Conservation (phyloP, 2,113 vertebrate species). For the Tachuris rubrigastra region DNA sequence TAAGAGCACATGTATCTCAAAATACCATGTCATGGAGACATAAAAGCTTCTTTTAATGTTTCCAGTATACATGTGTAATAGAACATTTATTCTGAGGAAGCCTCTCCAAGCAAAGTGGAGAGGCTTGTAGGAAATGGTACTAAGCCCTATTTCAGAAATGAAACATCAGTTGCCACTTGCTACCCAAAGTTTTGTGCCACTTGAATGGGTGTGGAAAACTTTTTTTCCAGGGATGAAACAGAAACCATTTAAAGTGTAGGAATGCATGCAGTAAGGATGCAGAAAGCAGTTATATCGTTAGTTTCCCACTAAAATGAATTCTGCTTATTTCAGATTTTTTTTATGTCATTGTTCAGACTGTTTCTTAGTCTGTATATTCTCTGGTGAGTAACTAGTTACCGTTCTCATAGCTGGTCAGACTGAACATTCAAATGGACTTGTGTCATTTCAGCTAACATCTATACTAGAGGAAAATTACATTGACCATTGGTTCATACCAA, state of each 20-base stretch:
- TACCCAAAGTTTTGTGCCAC: not conserved
- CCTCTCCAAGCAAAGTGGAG: not conserved
- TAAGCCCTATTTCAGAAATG: not conserved
- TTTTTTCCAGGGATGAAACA: not conserved
- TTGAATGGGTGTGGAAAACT: not conserved
- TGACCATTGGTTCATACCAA: not conserved
- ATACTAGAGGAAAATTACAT: not conserved
- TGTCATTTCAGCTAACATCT: not conserved
- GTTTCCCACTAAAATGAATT: not conserved
- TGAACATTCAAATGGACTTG: not conserved
- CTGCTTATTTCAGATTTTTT: not conserved
- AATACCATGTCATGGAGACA: not conserved
- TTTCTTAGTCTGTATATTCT: not conserved
- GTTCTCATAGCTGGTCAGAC: not conserved
- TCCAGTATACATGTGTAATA: not conserved
- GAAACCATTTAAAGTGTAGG: not conserved
- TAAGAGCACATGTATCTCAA: not conserved
- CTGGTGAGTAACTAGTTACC: not conserved
- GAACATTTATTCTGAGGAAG: not conserved
- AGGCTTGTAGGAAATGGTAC: not conserved
- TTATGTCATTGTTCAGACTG: not conserved
- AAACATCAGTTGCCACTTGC: not conserved
- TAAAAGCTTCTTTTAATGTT: not conserved
- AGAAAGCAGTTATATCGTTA: not conserved
- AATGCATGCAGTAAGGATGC: not conserved